These are phyloP conservation scores for Zeugodacus cucurbitae DNA, from an alignment of 1,140 invertebrate genomes.

Conservation along the genomic window DNA sequence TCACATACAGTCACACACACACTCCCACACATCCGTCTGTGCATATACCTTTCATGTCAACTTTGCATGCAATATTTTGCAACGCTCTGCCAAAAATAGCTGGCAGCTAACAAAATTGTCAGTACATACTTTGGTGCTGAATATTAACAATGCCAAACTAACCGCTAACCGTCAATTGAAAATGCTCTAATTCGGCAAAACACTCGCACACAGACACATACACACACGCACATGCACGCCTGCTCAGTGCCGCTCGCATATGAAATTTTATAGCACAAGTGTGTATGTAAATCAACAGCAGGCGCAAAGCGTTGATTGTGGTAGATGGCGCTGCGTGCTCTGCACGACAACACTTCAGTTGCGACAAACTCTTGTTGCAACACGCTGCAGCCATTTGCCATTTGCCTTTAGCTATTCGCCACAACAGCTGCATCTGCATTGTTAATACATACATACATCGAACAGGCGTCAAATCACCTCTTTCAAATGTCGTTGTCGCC, in stretches of 20 bases:
- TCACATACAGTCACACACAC: background rate
- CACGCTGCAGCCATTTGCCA: background rate
- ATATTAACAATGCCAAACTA: conserved; percentile 37
- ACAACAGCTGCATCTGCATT: background rate
- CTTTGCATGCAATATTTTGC: background rate
- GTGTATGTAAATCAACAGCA: background rate
- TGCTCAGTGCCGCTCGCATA: no score
- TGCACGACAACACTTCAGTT: background rate
- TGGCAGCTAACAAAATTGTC: background rate
- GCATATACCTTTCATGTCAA: background rate
- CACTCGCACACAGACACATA: background rate
- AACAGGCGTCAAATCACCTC: conserved; percentile 34
- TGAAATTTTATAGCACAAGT: background rate
- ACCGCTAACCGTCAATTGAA: conserved; percentile 28
- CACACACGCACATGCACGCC: background rate
- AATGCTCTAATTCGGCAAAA: background rate
- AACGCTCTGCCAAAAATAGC: background rate
- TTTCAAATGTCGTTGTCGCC: background rate
- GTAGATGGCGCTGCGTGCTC: background rate
- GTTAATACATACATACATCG: background rate
- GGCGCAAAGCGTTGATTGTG: no score
- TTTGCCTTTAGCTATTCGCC: background rate
- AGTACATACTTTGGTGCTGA: background rate
- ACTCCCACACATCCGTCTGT: background rate
- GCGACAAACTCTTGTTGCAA: background rate